Conservation (phyloP, 2,113 vertebrate species). For the Embiotoca jacksoni region DNA sequence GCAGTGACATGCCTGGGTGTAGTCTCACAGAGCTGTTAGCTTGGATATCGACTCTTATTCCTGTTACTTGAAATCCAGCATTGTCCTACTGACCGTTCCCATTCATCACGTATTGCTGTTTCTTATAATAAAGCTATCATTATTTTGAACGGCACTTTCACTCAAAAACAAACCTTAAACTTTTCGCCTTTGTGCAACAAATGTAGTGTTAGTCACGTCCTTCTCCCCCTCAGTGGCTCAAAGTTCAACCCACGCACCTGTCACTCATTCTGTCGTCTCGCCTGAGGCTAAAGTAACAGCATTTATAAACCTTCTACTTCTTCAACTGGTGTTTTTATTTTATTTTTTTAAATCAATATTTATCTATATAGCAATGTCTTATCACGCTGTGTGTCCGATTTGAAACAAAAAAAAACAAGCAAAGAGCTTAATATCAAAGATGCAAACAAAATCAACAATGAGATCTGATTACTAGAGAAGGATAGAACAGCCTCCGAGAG, state of each 20-base stretch:
- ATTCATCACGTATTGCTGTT: too few species aligned
- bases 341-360: not conserved
- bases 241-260: conserved; percentile 34
- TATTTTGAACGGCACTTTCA: not conserved
- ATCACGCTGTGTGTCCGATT: not conserved
- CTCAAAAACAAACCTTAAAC: not conserved
- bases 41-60: too few species aligned
- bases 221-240: conserved; percentile 1
- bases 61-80: too few species aligned
- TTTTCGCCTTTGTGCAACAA: conserved; percentile 11
- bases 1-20: too few species aligned
- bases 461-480: not conserved
- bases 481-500: not conserved
- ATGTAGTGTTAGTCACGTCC: not conserved
- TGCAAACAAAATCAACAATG: conserved; percentile 7
- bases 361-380: conserved; percentile 1
- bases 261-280: conserved; percentile 31
- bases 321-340: conserved; percentile 4
- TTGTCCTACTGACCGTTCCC: too few species aligned
- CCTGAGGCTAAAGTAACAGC: conserved; percentile 4
- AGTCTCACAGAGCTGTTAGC: too few species aligned
- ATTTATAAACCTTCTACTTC: conserved; percentile 8
- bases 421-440: conserved; percentile 11
- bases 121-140: not conserved
- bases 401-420: conserved; percentile 4